Evolutionary conservation across 2,888 invertebrate genomes (phyloP).

Genomic region (Leistus spinibarbis): DNA sequence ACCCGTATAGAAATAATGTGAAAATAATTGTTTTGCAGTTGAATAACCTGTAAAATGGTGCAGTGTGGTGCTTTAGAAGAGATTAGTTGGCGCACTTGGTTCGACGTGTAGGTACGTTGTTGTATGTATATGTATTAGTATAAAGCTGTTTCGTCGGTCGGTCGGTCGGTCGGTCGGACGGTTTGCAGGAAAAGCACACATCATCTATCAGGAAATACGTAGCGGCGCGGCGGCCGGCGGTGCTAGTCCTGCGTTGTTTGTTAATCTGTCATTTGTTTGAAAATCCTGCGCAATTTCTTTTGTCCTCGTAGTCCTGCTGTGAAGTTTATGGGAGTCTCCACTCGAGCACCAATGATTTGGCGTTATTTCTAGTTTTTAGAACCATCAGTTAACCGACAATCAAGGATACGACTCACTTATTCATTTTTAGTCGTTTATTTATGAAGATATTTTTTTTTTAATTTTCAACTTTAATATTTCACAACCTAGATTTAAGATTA

Average conservation of each 20-base stretch:
- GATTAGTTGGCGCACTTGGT: not conserved
- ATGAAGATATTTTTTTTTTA: too few relatives aligned
- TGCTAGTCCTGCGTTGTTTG: not conserved
- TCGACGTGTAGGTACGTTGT: too few relatives aligned
- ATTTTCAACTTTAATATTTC: too few relatives aligned
- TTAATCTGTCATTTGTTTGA: slow-evolving; percentile 22
- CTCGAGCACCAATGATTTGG: not conserved
- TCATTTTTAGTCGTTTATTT: too few relatives aligned
- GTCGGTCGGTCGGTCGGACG: too few relatives aligned
- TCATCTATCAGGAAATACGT: not conserved
- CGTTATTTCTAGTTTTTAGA: slow-evolving; percentile 22
- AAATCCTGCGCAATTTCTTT: slow-evolving; percentile 9
- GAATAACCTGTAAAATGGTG: too few relatives aligned
- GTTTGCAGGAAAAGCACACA: not conserved
- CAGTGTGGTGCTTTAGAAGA: too few relatives aligned
- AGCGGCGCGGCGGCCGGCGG: too few relatives aligned
- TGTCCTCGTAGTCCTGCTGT: not conserved
- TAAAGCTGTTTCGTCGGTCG: too few relatives aligned
- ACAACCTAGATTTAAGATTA: too few relatives aligned
- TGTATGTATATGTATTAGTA: too few relatives aligned
- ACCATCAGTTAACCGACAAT: not conserved
- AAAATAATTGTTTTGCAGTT: not conserved
- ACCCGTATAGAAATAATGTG: too few relatives aligned
- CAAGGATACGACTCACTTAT: not conserved
- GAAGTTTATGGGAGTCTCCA: slow-evolving; percentile 10